phyloP scores from a whole-genome alignment of 2,888 invertebrate genomes.

The Ornithoptera priamus region DNA sequence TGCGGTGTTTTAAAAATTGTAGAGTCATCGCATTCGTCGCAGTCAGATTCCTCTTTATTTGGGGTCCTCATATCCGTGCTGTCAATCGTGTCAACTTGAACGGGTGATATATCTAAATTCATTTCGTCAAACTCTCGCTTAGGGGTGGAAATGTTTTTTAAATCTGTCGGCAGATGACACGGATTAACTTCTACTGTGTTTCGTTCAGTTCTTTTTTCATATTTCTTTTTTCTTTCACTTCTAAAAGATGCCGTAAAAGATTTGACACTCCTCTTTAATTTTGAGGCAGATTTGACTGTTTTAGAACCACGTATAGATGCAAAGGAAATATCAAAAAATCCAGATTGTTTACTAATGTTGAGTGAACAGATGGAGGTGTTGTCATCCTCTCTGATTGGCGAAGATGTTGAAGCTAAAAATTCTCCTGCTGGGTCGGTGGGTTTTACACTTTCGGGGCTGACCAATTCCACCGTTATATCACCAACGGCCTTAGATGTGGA shows the following conservation, averaged over 20 bases:
- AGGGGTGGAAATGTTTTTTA: conserved; percentile 65
- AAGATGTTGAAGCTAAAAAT: conserved; percentile 69
- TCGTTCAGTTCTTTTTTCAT: conserved; percentile 67
- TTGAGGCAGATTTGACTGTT: conserved; percentile 73
- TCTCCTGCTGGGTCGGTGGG: conserved; percentile 73
- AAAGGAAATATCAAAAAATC: conserved; percentile 75
- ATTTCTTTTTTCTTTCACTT: conserved; percentile 75
- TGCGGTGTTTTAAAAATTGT: conserved; percentile 70
- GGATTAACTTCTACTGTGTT: conserved; percentile 69
- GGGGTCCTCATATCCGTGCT: conserved; percentile 62
- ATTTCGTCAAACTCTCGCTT: conserved; percentile 63
- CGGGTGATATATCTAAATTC: conserved; percentile 68
- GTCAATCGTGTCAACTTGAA: conserved; percentile 73
- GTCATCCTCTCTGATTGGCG: conserved; percentile 72
- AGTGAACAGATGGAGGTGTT: conserved; percentile 71
- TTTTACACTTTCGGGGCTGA: conserved; percentile 66
- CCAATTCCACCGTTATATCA: conserved; percentile 67
- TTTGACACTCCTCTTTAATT: conserved; percentile 72
- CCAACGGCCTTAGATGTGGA: conserved; percentile 63
- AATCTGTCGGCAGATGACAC: conserved; percentile 56
- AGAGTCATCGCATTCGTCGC: conserved; percentile 69
- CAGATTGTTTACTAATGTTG: conserved; percentile 74
- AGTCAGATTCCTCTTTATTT: conserved; percentile 42
- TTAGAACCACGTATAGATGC: conserved; percentile 69
- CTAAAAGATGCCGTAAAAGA: conserved; percentile 77